Evolutionary conservation across 2,797 vertebrate genomes (phyloP), one percentile per base, ranked within the genome.

Genomic region (Paedocypris micromegethes): DNA sequence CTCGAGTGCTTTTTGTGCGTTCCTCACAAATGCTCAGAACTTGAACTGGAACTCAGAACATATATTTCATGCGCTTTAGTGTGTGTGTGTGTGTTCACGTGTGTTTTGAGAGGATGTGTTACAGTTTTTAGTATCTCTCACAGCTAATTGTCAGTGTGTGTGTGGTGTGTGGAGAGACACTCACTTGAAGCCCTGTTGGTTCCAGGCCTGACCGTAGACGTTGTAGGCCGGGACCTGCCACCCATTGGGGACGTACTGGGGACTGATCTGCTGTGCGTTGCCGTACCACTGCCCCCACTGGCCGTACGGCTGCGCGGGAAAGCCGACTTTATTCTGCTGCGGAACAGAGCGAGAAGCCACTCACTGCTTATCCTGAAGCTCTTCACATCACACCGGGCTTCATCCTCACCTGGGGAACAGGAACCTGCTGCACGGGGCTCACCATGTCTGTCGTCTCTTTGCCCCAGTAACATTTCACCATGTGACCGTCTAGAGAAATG

Each of bases 211-310:
- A 66, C 96, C 86, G 66, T 98, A 98, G 73, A 98, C 86, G 41
- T 92, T 88, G 8, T 98, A 98, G 58, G 94, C 88, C 68, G 96
- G 96, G 71, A 98, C 91, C 80, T 96, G 94, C 96, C 96, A 98
- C 67, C 96, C 94, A 3, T 98, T 97, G 57, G 94, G 95, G 84
- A 98, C 88, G 47, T 97, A 98, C 84, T 98, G 96, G 23, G 23
- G 23, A 76, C 92, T 90, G 65, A 98, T 94, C 82, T 98, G 94
- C 62, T 94, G 96, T 56, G 94, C 91, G 0, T 89, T 96, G 78
- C 96, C 87, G 53, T 98, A 98, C 93, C 95, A 98, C 81, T 97
- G 96, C 43, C 94, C 93, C 95, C 95, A 98, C 85, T 98, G 96
- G 72, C 93, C 92, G 3, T 97, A 98, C 2, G 93, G 82, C 44